phyloP scores from a whole-genome alignment of 2,888 invertebrate genomes.

The Chesias legatella region DNA sequence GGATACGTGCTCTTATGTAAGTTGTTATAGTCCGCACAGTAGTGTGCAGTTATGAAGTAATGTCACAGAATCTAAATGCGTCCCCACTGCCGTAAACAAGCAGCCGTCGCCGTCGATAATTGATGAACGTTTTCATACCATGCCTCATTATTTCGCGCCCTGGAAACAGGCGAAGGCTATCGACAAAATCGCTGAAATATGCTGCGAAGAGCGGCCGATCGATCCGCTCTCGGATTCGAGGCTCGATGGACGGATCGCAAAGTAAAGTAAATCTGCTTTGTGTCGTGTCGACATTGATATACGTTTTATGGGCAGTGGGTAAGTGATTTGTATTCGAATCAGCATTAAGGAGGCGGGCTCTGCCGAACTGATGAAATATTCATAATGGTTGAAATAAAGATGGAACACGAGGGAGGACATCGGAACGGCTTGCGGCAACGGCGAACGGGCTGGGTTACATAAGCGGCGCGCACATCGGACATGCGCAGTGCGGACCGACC shows the following conservation, averaged over 20 bases:
- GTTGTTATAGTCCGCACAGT: constrained; percentile 36
- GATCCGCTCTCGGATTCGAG: constrained; percentile 28
- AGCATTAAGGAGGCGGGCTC: constrained; percentile 33
- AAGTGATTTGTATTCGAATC: constrained; percentile 25
- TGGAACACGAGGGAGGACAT: constrained; percentile 31
- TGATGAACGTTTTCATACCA: constrained; percentile 74
- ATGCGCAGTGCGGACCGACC: constrained; percentile 65
- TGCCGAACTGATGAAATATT: constrained; percentile 49
- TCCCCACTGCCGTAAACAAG: constrained; percentile 73
- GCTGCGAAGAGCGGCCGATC: constrained; percentile 32
- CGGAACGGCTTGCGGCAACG: constrained; percentile 37
- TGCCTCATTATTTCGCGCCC: constrained; percentile 75
- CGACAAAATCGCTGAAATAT: constrained; percentile 49
- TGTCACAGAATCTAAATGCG: constrained; percentile 74
- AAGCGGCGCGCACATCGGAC: constrained; percentile 61
- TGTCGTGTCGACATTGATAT: constrained; percentile 19
- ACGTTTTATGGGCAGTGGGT: constrained; percentile 13
- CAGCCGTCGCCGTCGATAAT: constrained; percentile 73
- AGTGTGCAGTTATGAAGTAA: constrained; percentile 52
- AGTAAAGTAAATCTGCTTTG: constrained; percentile 29
- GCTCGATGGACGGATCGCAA: constrained; percentile 34
- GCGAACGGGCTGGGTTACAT: constrained; percentile 60
- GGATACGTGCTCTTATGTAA: constrained; percentile 40
- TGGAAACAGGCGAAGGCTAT: constrained; percentile 69
- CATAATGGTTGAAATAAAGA: constrained; percentile 37